These are phyloP conservation scores for Heterochromis multidens DNA, from an alignment of 2,113 vertebrate genomes.

Conservation along the genomic window DNA sequence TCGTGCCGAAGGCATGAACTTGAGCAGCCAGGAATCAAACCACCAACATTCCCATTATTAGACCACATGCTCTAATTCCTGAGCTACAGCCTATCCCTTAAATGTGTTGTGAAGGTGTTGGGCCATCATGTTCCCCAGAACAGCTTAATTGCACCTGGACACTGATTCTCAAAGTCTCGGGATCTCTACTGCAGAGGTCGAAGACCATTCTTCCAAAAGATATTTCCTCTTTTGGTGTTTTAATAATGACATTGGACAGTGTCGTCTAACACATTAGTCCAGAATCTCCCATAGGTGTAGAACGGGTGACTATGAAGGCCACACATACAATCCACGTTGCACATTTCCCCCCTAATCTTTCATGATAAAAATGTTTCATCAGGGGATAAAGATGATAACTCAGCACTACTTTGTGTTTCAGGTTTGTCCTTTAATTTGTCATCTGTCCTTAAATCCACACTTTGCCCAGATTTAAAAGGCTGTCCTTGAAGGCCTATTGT, in stretches of 20 bases:
- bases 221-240: neutral
- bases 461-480: neutral
- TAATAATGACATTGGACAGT: neutral
- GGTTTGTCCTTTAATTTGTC: neutral
- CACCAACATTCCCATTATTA: neutral
- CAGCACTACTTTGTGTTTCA: too few species aligned
- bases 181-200: neutral
- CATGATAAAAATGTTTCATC: fast-evolving
- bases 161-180: neutral
- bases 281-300: neutral
- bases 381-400: neutral
- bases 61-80: too few species aligned
- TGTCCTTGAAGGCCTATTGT: neutral
- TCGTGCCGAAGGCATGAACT: neutral
- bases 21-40: neutral
- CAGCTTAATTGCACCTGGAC: neutral
- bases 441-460: neutral
- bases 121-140: neutral
- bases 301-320: neutral
- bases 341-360: neutral
- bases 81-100: too few species aligned
- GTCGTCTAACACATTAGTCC: fast-evolving
- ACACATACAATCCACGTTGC: neutral
- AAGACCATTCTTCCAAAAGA: neutral
- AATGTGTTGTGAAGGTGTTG: neutral